These are phyloP conservation scores for Hirtodrosophila cameraria DNA, from an alignment of 2,888 invertebrate genomes.

Conservation along the genomic window DNA sequence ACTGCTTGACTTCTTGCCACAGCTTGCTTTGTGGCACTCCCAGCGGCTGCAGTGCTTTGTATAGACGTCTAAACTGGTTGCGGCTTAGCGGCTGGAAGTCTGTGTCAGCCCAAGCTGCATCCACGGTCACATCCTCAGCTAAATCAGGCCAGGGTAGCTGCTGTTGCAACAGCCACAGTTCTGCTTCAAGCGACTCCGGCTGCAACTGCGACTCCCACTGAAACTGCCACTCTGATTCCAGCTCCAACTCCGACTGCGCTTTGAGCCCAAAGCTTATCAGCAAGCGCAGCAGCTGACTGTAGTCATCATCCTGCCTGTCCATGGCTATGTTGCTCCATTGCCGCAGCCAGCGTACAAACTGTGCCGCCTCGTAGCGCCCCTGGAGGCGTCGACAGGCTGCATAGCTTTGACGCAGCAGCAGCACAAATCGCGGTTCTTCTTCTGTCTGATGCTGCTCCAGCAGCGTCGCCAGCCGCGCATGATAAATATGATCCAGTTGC, in stretches of 20 bases:
- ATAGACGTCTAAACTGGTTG: slow-evolving; percentile 1
- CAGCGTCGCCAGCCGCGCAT: slow-evolving; percentile 21
- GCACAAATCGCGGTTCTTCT: slow-evolving; percentile 25
- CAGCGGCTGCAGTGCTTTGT: slow-evolving; percentile 8
- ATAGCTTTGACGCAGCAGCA: slow-evolving; percentile 38
- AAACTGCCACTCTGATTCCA: no score
- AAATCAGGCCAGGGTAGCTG: slow-evolving; percentile 14
- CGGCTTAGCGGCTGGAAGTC: slow-evolving; percentile 6
- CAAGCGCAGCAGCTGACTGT: slow-evolving; percentile 4
- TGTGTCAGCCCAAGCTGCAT: background rate
- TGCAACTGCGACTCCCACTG: background rate
- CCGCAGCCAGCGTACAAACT: slow-evolving; percentile 28
- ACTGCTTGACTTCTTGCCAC: slow-evolving; percentile 21
- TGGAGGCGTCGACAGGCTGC: slow-evolving; percentile 33
- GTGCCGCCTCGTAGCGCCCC: background rate
- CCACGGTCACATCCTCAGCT: background rate
- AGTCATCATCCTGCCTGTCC: background rate
- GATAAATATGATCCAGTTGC: slow-evolving; percentile 43
- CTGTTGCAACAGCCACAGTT: slow-evolving; percentile 26
- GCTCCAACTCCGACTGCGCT: background rate
- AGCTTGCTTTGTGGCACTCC: background rate
- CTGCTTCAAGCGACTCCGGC: background rate
- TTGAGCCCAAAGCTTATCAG: background rate
- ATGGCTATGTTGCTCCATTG: background rate
- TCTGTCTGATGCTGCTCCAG: background rate